A percentile compares a stretch with the other conserved stretches of the same genome.
Conservation (phyloP, 2,888 invertebrate species). For the Ametastegia equiseti region DNA sequence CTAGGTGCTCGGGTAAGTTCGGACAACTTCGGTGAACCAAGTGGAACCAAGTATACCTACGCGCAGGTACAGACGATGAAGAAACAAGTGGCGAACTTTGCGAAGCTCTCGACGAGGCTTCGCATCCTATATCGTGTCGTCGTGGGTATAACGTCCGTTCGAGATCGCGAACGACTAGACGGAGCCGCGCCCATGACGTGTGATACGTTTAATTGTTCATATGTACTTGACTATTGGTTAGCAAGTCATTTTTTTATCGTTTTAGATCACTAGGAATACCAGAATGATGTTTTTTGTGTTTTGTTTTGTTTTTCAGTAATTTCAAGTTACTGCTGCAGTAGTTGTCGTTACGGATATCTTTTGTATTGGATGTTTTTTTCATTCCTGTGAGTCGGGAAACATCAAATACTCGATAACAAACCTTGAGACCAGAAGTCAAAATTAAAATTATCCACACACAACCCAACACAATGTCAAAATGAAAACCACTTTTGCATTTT, state of each 20-base stretch:
- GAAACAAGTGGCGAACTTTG: constrained; percentile 42
- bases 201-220: constrained; percentile 3
- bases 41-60: constrained; percentile 26
- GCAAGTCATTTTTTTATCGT: neutral
- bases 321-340: no score
- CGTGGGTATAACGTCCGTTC: neutral
- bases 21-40: constrained; percentile 58
- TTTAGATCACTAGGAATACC: neutral
- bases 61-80: constrained; percentile 44
- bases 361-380: no score
- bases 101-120: neutral
- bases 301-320: no score
- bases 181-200: constrained; percentile 40
- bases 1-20: constrained; percentile 63
- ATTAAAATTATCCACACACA: neutral
- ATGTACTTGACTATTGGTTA: neutral
- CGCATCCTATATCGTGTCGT: no score
- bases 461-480: no score
- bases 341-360: no score
- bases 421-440: neutral
- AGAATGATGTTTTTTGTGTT: no score
- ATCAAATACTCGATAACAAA: neutral
- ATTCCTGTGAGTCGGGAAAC: neutral
- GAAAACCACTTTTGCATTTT: no score
- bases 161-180: constrained; percentile 4